Percentiles rank a stretch among this genome's conserved stretches.
These are phyloP conservation scores for Psephotus haematonotus DNA, from an alignment of 2,113 vertebrate genomes.

Conservation along the genomic window DNA sequence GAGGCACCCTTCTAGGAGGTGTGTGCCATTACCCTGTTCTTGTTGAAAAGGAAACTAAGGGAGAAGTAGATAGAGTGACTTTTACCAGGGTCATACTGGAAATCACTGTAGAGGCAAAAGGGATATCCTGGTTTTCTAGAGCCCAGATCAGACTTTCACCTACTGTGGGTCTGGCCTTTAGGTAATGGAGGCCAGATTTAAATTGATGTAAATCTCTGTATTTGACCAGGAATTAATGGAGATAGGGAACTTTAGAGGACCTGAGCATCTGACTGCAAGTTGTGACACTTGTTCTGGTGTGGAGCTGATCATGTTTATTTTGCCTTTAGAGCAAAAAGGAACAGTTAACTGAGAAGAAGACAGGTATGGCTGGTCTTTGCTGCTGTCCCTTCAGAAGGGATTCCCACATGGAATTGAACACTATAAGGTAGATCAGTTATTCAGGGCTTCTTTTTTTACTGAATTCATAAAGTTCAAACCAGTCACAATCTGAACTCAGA, in stretches of 20 bases:
- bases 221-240: background rate
- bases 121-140: background rate
- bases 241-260: background rate
- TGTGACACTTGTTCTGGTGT: background rate
- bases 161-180: background rate
- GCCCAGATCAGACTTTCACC: background rate
- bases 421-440: background rate
- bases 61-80: background rate
- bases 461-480: background rate
- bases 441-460: background rate
- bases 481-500: background rate
- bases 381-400: background rate
- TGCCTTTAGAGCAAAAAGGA: accelerated
- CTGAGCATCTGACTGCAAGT: background rate
- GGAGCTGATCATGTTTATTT: accelerated
- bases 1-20: background rate
- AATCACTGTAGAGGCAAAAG: background rate
- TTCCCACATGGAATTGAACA: background rate
- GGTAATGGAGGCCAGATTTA: background rate
- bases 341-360: background rate
- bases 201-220: background rate
- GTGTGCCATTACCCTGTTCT: background rate
- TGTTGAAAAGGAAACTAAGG: background rate
- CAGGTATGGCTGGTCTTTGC: background rate
- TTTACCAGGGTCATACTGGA: background rate